Base-by-base conservation (phyloP, 2,888 invertebrate genomes). In the Lepidochrysops patricia region DNA sequence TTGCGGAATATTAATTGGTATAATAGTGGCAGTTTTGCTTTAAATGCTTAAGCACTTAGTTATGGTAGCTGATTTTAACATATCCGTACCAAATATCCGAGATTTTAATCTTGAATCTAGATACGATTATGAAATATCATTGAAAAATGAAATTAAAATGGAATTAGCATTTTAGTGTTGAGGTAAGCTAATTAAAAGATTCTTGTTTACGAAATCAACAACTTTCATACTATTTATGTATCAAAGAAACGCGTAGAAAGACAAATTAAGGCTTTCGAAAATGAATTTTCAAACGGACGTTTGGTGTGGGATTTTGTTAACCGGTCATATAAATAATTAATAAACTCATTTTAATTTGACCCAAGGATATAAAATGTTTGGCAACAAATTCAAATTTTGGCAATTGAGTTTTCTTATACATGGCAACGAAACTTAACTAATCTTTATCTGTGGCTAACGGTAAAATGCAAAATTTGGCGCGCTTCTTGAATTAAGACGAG, bases 401-500 rank as follows among this genome's bases (percentile, higher is more conserved):
- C 26, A 25, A 50, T 50, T 26, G 29, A 52, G 12, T 12, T 54
- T 9, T 32, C 19, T 54, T 52, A 13, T 54, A 32, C 12, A 54
- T 19, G 32, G 54, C 54, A 54, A 32, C 54, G 19, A 15, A 19
- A 7, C 54, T 6, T 12, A 32, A 54, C 4, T 54, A 19, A 32
- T 54, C 32, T 54, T 29, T 9, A 29, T 29, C 54, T 54, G 54
- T 32, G 43, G 43, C 43, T 43, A 54, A 54, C 54, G 29, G 54
- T 29, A 9, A 54, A 19, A 29, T 54, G 19, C 29, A 6, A 19
- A n/a, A 32, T 32, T 32, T 54, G 54, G 54, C 54, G 54, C 54
- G 54, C 32, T 54, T 54, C 54, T 54, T 54, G 32, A 54, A 54
- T 23, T 29, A 26, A 54, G n/a, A 56, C 27, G 57, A 62, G 64